Evolutionary conservation across 2,888 invertebrate species (phyloP).

Genomic region (Aporophyla lueneburgensis): DNA sequence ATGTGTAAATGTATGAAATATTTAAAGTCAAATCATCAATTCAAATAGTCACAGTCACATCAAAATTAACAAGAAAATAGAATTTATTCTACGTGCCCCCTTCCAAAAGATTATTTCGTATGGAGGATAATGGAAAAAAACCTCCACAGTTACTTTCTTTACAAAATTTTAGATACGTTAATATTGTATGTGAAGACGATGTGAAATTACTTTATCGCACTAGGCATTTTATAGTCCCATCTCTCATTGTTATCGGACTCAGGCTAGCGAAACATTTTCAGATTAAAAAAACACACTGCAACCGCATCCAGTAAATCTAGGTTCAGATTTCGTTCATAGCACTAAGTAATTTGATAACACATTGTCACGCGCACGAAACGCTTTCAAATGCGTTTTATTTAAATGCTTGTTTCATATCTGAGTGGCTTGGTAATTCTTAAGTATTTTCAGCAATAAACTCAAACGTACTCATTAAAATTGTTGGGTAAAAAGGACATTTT

Average conservation of each 20-base stretch:
- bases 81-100: too few species aligned
- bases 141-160: too few species aligned
- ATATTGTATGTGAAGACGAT: too few species aligned
- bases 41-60: too few species aligned
- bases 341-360: constrained; percentile 54
- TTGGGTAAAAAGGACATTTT: too few species aligned
- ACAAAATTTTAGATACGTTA: too few species aligned
- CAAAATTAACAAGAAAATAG: too few species aligned
- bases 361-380: constrained; percentile 34
- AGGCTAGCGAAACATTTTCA: background rate
- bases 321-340: constrained; percentile 1
- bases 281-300: background rate
- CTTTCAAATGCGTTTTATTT: constrained; percentile 19
- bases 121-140: too few species aligned
- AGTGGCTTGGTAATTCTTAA: background rate
- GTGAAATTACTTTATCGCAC: too few species aligned
- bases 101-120: too few species aligned
- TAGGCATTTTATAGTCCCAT: background rate
- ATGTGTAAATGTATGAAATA: background rate
- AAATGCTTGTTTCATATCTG: background rate
- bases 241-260: too few species aligned
- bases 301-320: constrained; percentile 23
- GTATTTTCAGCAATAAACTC: background rate
- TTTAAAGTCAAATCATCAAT: background rate
- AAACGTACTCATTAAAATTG: background rate